These are phyloP conservation scores for Sylvia borin DNA, from an alignment of 2,797 vertebrate genomes.

Conservation along the genomic window DNA sequence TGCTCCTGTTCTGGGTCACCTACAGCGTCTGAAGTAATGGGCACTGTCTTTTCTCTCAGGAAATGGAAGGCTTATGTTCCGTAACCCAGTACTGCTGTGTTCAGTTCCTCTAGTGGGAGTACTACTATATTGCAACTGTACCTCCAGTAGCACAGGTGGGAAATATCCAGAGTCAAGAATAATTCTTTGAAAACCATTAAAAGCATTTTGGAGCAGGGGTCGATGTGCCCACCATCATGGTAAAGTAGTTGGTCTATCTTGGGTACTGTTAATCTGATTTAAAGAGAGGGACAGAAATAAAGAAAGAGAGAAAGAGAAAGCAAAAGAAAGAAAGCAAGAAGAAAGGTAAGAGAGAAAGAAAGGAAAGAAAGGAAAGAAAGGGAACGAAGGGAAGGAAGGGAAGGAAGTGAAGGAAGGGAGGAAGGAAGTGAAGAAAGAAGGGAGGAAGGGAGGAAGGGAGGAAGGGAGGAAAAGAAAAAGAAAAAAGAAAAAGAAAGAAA, in stretches of 20 bases:
- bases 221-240: background rate
- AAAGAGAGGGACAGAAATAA: background rate
- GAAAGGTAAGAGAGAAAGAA: background rate
- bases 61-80: background rate
- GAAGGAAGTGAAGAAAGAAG: background rate
- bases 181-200: background rate
- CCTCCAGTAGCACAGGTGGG: background rate
- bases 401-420: no score
- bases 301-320: fast-evolving
- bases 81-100: background rate
- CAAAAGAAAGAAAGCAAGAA: no score
- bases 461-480: no score
- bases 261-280: background rate
- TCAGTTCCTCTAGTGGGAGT: background rate
- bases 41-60: background rate
- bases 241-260: background rate
- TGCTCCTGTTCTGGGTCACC: background rate
- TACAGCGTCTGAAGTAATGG: background rate
- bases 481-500: no score
- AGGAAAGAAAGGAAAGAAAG: background rate
- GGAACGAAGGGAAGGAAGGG: no score
- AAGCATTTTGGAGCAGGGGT: background rate
- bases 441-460: no score
- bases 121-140: background rate
- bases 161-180: background rate